Base-by-base conservation (phyloP, 2,888 invertebrate genomes). In the Rhingia campestris region DNA sequence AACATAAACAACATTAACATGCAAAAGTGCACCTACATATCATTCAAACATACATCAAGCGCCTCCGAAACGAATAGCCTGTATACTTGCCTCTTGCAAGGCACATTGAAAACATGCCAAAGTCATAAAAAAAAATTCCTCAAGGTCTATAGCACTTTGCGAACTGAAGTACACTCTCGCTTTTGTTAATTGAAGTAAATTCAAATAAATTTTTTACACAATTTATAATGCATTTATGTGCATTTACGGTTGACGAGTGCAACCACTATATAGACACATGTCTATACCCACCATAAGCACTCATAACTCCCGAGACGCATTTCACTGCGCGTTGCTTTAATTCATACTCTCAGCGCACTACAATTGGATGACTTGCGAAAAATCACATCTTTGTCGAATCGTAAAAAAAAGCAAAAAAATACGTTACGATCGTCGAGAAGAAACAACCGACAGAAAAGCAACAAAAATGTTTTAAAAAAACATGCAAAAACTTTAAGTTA, bases 291-390 rank as follows among this genome's bases (percentile, higher is more conserved):
- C 63, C 69, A 14, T 22, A 30, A 76, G 75, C 64, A 58, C 47
- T 22, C 61, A 39, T 74, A 35, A 39, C 33, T 49, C 74, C 22
- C 59, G 49, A 35, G 37, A 47, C 33, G 59, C 14, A 59, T 74
- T 69, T 69, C 73, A 22, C 22, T 2, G 61, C 12, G 59, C 22
- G 67, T 41, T 64, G 67, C 64, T 14, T 79, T 64, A 74, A 70
- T 80, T 75, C 74, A 75, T 75, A 79, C 69, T 47, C 59, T 14
- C 12, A n/a, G 43, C 12, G 51, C 53, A 64, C 69, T 70, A 84
- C 84, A 84, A 84, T 84, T 84, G 84, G 80, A 80, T 84, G 84
- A 84, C 84, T 84, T 84, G 84, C 84, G 84, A 84, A 84, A 84
- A 84, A 84, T 84, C 84, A 75, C 84, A 84, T 84, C 80, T 84